Percentiles rank a stretch among this genome's conserved stretches.
Evolutionary conservation across 1,140 invertebrate species (phyloP).

Genomic region (Aphelenchoides fujianensis): DNA sequence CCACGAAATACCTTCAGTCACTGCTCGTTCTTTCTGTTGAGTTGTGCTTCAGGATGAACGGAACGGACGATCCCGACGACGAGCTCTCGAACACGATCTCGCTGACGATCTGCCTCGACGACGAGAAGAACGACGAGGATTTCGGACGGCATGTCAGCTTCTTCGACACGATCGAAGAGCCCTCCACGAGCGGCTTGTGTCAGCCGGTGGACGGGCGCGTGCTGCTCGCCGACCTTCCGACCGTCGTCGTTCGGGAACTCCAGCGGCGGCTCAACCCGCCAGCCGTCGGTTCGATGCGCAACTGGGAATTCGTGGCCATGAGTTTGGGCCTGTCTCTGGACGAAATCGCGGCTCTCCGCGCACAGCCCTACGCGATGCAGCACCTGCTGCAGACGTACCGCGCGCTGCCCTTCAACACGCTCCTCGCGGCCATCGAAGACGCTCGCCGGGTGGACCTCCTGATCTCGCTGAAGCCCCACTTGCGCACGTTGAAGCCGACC

Average conservation of each 20-base stretch:
- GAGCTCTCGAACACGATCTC: neutral
- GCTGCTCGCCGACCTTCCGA: neutral
- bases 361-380: neutral
- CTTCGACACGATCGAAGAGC: neutral
- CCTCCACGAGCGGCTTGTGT: neutral
- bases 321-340: neutral
- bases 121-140: neutral
- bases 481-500: neutral
- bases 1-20: no score
- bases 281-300: constrained; percentile 31
- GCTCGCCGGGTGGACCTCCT: constrained; percentile 28
- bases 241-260: neutral
- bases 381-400: constrained; percentile 20
- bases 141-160: neutral
- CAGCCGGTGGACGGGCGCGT: neutral
- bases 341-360: constrained; percentile 12
- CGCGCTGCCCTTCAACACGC: constrained; percentile 2
- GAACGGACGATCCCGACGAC: neutral
- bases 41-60: no score
- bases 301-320: constrained; percentile 34
- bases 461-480: constrained; percentile 15
- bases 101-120: neutral
- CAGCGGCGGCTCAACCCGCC: constrained; percentile 20
- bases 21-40: no score
- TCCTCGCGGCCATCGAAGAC: constrained; percentile 19